Percentiles rank a stretch among this genome's conserved stretches.
These are phyloP conservation scores for Lethenteron camtschaticum DNA, from an alignment of 2,113 vertebrate species.

Conservation along the genomic window DNA sequence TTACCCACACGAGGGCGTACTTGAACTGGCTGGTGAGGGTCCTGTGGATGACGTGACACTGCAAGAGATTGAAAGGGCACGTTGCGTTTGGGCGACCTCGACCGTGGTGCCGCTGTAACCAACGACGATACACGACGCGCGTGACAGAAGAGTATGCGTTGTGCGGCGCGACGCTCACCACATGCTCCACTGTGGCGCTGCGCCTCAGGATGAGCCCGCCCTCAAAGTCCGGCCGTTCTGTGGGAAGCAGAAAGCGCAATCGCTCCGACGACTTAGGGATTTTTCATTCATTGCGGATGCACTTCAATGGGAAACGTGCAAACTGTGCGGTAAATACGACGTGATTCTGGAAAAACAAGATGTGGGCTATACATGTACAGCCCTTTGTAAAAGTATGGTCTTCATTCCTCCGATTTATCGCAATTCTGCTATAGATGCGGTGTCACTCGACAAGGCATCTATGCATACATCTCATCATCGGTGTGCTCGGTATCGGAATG, in stretches of 20 bases:
- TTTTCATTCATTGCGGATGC: too few species aligned
- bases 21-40: slow-evolving; percentile 91
- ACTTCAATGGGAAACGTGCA: too few species aligned
- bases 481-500: too few species aligned
- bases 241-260: not conserved
- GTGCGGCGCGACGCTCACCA: slow-evolving; percentile 42
- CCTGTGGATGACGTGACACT: slow-evolving; percentile 92
- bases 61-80: slow-evolving; percentile 10
- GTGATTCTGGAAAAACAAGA: too few species aligned
- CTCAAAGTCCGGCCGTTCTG: slow-evolving; percentile 77
- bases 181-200: slow-evolving; percentile 71
- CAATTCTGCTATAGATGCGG: too few species aligned
- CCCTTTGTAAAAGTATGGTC: too few species aligned
- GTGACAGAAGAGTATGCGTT: not conserved
- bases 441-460: too few species aligned
- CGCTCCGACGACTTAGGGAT: too few species aligned
- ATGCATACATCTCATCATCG: too few species aligned
- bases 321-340: too few species aligned
- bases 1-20: slow-evolving; percentile 92
- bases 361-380: too few species aligned
- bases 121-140: not conserved
- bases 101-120: not conserved
- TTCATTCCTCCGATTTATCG: too few species aligned
- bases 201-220: slow-evolving; percentile 89
- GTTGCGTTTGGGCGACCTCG: not conserved